Base-by-base conservation (phyloP, 2,113 vertebrate species). In the Gila orcuttii region DNA sequence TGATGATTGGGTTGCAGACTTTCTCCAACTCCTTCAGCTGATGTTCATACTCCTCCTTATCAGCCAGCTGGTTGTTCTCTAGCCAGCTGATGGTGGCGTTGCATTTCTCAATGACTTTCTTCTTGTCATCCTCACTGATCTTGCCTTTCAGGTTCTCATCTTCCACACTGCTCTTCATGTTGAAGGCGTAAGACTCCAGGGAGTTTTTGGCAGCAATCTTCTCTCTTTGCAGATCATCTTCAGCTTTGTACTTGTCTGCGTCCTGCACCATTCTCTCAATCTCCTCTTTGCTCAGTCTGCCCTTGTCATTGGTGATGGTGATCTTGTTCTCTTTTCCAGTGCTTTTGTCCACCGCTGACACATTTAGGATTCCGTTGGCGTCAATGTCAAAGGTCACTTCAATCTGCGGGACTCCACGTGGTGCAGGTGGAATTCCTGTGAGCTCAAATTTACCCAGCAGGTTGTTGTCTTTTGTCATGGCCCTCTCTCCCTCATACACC, bases 401-500 rank as follows among this genome's bases (percentile, higher is more conserved):
- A 17, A 86, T 86, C 55, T 86, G 85, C 13, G 85, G 85, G 47
- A 86, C 85, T 59, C 85, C 85, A 21, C 85, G 85, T 4, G 85
- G 85, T n/a, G 85, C 85, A 62, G 85, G 85, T 74, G 85, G 85
- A 47, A 86, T 86, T 39, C 85, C 85, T n/a, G 68, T 36, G 25
- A 86, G 78, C n/a, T 86, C 85, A 82, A 86, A 86, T 55, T 86
- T 86, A 17, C 78, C 85, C 78, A 86, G 85, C 85, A 86, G 78
- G 85, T 86, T 86, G 85, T 86, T 86, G 78, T 86, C 85, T 75
- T 86, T 86, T 2, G 84, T 85, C 84, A 85, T 85, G 84, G 84
- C 84, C 33, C 84, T 85, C 60, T 85, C 84, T 28, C 84, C 84
- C 78, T 85, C 84, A 42, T 15, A 85, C 64, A 85, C 84, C 39